Percentiles rank a stretch among this genome's conserved stretches.
Evolutionary conservation across 2,888 invertebrate genomes (phyloP).

Genomic region (Acholoe squamosa): DNA sequence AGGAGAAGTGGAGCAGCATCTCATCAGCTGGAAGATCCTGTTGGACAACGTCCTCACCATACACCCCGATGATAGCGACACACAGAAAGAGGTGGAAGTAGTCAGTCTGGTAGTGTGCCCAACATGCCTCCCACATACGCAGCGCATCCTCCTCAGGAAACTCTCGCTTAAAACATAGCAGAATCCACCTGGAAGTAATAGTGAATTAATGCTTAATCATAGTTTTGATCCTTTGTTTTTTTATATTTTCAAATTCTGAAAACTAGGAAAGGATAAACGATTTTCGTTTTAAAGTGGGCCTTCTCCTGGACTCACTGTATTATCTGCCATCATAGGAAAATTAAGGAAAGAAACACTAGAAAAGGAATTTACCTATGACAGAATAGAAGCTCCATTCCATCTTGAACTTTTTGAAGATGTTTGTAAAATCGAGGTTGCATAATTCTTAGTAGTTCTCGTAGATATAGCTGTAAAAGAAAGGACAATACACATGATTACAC

Average conservation of each 20-base stretch:
- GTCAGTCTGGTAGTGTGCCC: constrained; percentile 97
- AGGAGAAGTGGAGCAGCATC: constrained; percentile 96
- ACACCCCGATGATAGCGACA: constrained; percentile 95
- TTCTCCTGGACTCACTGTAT: too few relatives aligned
- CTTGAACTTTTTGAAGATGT: constrained; percentile 90
- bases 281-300: too few relatives aligned
- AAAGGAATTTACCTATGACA: constrained; percentile 88
- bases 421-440: constrained; percentile 95
- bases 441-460: constrained; percentile 92
- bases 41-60: constrained; percentile 92
- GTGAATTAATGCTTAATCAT: too few relatives aligned
- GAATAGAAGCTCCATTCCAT: constrained; percentile 94
- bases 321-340: too few relatives aligned
- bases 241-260: too few relatives aligned
- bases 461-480: constrained; percentile 86
- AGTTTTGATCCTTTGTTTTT: too few relatives aligned
- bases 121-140: constrained; percentile 98
- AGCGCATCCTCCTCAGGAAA: constrained; percentile 94
- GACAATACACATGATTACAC: too few relatives aligned
- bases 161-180: constrained; percentile 94
- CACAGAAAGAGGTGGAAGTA: constrained; percentile 98
- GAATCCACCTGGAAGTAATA: constrained; percentile 94
- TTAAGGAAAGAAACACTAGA: neutral
- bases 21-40: constrained; percentile 96
- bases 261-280: too few relatives aligned